Evolutionary conservation across 2,888 invertebrate species (phyloP).

Genomic region (Drosophila neonasuta): DNA sequence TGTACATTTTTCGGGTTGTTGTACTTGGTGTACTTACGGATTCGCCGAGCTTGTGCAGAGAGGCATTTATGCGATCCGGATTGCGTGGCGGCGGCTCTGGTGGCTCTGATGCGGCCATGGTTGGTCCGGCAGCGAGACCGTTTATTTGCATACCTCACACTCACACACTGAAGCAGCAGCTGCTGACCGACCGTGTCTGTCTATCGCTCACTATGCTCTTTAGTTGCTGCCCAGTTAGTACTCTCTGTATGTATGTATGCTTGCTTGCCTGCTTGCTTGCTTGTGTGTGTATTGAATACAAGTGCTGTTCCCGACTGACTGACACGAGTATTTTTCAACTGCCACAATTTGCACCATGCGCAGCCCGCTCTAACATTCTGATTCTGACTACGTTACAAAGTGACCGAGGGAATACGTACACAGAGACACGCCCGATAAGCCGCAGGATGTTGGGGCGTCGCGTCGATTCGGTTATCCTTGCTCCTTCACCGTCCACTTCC

Average conservation of each 20-base stretch:
- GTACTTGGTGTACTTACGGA: slow-evolving; percentile 80
- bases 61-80: slow-evolving; percentile 83
- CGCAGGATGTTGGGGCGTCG: slow-evolving; percentile 5
- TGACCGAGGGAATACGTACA: slow-evolving; percentile 56
- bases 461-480: slow-evolving; percentile 17
- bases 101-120: slow-evolving; percentile 82
- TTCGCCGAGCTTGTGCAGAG: slow-evolving; percentile 82
- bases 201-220: slow-evolving; percentile 28
- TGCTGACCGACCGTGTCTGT: slow-evolving; percentile 10
- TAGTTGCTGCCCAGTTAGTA: slow-evolving; percentile 24
- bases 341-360: slow-evolving; percentile 53
- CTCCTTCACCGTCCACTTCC: background rate
- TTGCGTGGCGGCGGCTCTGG: slow-evolving; percentile 83
- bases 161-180: slow-evolving; percentile 27
- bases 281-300: slow-evolving; percentile 5
- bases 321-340: slow-evolving; percentile 51
- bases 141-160: slow-evolving; percentile 81
- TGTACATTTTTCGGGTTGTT: slow-evolving; percentile 18
- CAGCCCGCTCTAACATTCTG: slow-evolving; percentile 60
- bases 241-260: background rate
- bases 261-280: background rate
- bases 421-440: slow-evolving; percentile 46
- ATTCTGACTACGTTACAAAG: slow-evolving; percentile 54
- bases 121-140: slow-evolving; percentile 81
- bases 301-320: slow-evolving; percentile 36